phyloP scores from a whole-genome alignment of 2,797 vertebrate species.

The Trachurus trachurus region DNA sequence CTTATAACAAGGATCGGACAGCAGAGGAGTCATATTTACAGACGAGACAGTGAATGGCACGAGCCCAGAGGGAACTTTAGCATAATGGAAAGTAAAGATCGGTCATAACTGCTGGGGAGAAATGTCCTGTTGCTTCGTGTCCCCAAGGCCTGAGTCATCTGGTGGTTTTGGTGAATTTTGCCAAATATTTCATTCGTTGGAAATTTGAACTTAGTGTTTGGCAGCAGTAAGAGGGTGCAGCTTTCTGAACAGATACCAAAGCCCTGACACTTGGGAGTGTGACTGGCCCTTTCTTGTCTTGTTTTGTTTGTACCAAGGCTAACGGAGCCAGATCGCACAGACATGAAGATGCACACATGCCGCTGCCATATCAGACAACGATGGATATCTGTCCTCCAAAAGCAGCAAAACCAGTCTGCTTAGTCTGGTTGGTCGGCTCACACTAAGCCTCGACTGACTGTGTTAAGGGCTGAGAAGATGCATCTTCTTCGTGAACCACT shows the following conservation, averaged over 20 bases:
- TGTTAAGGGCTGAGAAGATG: background rate
- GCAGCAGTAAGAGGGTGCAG: background rate
- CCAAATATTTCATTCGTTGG: conserved; percentile 36
- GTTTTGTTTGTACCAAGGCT: background rate
- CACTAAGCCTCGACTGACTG: background rate
- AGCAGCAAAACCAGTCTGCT: background rate
- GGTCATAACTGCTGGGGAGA: conserved; percentile 12
- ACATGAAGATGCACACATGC: background rate
- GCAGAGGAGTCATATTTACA: conserved; percentile 10
- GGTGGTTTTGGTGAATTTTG: conserved; percentile 27
- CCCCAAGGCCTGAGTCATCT: conserved; percentile 42
- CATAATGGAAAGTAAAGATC: conserved; percentile 36
- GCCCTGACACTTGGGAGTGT: background rate
- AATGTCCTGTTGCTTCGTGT: conserved; percentile 21
- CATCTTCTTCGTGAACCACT: background rate
- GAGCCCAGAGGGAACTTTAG: conserved; percentile 6
- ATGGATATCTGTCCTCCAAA: background rate
- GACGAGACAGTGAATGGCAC: background rate
- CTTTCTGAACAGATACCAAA: background rate
- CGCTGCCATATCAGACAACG: no score
- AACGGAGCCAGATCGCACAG: background rate
- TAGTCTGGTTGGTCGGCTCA: background rate
- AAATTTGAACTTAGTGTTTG: conserved; percentile 30
- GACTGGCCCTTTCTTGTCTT: background rate
- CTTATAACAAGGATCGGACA: background rate